phyloP scores from a whole-genome alignment of 2,797 vertebrate genomes.

The Lepilemur septentrionalis region DNA sequence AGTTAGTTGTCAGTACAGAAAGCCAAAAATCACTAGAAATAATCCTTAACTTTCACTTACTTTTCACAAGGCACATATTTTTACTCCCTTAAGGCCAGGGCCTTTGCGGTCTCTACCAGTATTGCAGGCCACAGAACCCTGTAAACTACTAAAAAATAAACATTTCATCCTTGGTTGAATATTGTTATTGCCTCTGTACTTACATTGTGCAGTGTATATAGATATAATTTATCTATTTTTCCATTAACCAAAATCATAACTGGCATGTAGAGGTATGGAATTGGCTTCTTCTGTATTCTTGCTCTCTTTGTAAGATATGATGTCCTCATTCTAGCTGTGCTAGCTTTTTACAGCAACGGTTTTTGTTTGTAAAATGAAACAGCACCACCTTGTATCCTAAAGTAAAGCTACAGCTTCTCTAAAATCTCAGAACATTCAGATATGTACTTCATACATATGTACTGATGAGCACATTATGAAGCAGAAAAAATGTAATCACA shows the following conservation, averaged over 20 bases:
- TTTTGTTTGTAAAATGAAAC: conserved; percentile 83
- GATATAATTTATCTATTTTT: conserved; percentile 33
- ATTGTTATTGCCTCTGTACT: conserved; percentile 49
- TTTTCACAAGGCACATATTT: conserved; percentile 6
- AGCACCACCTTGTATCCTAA: conserved; percentile 85
- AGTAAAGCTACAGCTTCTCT: conserved; percentile 77
- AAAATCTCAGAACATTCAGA: conserved; percentile 7
- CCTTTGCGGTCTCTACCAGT: neutral
- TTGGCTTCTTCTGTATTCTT: conserved; percentile 21
- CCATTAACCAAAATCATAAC: conserved; percentile 56
- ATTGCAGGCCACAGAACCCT: neutral
- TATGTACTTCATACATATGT: neutral
- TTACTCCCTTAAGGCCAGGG: neutral
- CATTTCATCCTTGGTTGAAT: conserved; percentile 46
- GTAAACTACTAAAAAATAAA: conserved; percentile 60
- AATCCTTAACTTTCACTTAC: neutral
- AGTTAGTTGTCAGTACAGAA: neutral
- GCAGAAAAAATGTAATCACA: neutral
- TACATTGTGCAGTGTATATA: neutral
- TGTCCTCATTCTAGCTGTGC: conserved; percentile 8
- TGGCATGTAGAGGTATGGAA: neutral
- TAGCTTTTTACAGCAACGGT: conserved; percentile 26
- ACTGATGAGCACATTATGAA: neutral
- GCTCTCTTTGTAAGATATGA: neutral
- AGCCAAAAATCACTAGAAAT: neutral